These are phyloP conservation scores for Heliocidaris tuberculata DNA, from an alignment of 35 echinoderm and acorn worm genomes.

Conservation along the genomic window DNA sequence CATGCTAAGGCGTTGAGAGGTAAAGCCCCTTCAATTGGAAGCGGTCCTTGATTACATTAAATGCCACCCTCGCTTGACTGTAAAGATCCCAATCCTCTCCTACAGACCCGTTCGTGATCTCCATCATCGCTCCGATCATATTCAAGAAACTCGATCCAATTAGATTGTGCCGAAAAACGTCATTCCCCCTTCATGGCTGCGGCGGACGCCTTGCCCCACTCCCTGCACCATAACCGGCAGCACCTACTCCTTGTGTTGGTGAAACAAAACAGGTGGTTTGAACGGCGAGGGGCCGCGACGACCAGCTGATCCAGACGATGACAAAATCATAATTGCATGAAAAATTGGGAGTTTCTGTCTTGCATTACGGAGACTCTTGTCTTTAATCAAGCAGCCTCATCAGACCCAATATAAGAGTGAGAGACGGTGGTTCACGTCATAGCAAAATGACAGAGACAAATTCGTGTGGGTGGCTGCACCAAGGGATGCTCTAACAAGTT, in stretches of 20 bases:
- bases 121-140: conserved; percentile 51
- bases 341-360: conserved; percentile 27
- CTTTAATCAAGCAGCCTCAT: conserved; percentile 9
- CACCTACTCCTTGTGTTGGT: background rate
- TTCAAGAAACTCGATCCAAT: conserved; percentile 53
- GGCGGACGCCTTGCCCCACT: background rate
- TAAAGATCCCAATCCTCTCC: conserved; percentile 41
- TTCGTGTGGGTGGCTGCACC: background rate
- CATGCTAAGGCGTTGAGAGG: conserved; percentile 37
- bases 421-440: background rate
- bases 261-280: conserved; percentile 49
- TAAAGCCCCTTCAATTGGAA: conserved; percentile 42
- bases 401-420: background rate
- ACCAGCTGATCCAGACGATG: conserved; percentile 20
- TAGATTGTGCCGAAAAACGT: conserved; percentile 49
- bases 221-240: background rate
- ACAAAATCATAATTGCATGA: conserved; percentile 45
- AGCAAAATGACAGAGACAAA: background rate
- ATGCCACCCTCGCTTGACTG: conserved; percentile 48
- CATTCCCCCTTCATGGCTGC: background rate
- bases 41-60: conserved; percentile 49
- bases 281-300: conserved; percentile 10
- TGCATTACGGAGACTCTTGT: background rate
- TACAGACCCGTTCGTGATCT: conserved; percentile 36
- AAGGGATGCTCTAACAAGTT: background rate